Evolutionary conservation across 2,888 invertebrate genomes (phyloP).

Genomic region (Coecobrya sp.): DNA sequence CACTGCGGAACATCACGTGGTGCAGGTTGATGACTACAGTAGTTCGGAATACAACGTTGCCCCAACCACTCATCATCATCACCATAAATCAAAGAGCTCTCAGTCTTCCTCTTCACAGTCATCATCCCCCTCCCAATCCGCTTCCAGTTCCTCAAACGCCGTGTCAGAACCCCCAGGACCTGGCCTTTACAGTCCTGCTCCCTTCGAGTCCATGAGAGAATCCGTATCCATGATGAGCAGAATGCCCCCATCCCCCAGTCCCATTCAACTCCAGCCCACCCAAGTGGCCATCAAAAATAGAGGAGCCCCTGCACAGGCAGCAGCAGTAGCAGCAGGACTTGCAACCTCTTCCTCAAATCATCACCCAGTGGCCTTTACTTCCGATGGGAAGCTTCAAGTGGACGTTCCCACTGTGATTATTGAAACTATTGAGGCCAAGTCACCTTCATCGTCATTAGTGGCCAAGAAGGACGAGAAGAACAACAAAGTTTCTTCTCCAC

Average conservation of each 20-base stretch:
- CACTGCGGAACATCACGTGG: conserved; percentile 70
- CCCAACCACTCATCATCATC: not conserved
- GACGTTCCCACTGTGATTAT: conserved; percentile 79
- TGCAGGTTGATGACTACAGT: conserved; percentile 65
- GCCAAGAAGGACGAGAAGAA: conserved; percentile 58
- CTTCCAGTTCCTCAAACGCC: not conserved
- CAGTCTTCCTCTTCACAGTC: conserved; percentile 9
- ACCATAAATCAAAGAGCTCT: conserved; percentile 40
- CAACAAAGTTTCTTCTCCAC: conserved; percentile 3
- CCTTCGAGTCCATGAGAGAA: conserved; percentile 73
- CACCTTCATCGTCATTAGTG: conserved; percentile 64
- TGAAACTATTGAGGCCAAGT: conserved; percentile 79
- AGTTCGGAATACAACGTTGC: conserved; percentile 34
- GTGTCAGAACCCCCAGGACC: conserved; percentile 45
- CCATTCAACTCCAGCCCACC: conserved; percentile 79
- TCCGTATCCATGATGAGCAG: not conserved
- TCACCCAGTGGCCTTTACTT: conserved; percentile 77
- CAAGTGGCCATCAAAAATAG: conserved; percentile 71
- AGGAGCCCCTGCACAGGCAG: conserved; percentile 58
- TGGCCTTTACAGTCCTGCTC: conserved; percentile 73
- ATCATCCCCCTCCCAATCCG: conserved; percentile 6
- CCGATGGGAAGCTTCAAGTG: conserved; percentile 79
- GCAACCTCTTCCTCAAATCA: conserved; percentile 72
- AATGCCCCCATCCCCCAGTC: conserved; percentile 64
- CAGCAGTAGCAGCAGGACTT: conserved; percentile 49